Evolutionary conservation across 1,140 invertebrate genomes (phyloP).

Genomic region (Chymomyza costata): DNA sequence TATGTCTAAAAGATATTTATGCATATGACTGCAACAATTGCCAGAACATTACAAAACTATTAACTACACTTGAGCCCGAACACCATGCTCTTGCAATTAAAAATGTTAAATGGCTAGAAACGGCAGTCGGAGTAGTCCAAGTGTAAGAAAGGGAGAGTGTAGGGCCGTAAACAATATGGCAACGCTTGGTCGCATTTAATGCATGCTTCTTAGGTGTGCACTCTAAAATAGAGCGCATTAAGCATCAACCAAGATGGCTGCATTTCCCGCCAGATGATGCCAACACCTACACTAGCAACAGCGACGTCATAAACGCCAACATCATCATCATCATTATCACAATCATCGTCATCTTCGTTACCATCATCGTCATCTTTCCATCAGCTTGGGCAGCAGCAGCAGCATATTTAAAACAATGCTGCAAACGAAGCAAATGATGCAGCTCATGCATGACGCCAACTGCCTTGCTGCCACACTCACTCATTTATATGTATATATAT

Average conservation of each 20-base stretch:
- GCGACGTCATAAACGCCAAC: not conserved
- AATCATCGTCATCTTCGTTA: not conserved
- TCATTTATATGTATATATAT: not conserved
- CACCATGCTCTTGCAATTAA: constrained; percentile 1
- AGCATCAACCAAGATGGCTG: constrained; percentile 22
- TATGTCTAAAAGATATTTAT: no score
- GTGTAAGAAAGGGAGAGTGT: not conserved
- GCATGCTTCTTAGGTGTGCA: constrained; percentile 5
- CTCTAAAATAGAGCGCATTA: not conserved
- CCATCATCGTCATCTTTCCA: not conserved
- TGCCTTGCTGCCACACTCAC: no score
- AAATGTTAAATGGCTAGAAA: constrained; percentile 7
- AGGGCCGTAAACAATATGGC: not conserved
- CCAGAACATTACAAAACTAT: not conserved
- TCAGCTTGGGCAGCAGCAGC: constrained; percentile 17
- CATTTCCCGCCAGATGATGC: constrained; percentile 30
- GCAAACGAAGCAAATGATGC: constrained; percentile 19
- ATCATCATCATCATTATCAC: not conserved
- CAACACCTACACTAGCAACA: constrained; percentile 1
- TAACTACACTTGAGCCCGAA: not conserved
- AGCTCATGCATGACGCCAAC: not conserved
- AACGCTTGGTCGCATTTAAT: not conserved
- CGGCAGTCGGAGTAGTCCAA: not conserved
- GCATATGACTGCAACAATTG: no score
- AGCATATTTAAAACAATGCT: constrained; percentile 29